Evolutionary conservation across 2,888 invertebrate species (phyloP).

Genomic region (Saturnia japonica): DNA sequence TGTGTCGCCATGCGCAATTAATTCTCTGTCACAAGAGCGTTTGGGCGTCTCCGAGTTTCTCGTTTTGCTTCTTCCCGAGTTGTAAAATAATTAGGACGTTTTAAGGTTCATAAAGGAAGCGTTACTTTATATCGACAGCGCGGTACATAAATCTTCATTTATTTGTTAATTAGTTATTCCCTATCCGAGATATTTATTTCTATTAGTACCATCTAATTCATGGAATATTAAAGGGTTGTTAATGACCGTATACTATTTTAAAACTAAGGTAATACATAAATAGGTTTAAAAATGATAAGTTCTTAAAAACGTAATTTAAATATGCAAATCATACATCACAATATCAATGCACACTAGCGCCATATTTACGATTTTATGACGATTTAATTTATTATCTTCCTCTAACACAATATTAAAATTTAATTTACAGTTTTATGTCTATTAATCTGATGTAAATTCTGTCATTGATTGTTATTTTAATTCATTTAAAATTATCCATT

Average conservation of each 20-base stretch:
- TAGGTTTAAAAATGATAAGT: neutral
- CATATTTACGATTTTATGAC: neutral
- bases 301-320: neutral
- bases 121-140: conserved; percentile 81
- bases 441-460: neutral
- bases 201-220: neutral
- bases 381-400: neutral
- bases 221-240: neutral
- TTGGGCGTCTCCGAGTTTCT: conserved; percentile 77
- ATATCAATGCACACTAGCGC: neutral
- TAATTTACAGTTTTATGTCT: neutral
- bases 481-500: neutral
- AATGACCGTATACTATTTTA: neutral
- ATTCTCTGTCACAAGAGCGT: conserved; percentile 81
- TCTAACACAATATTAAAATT: neutral
- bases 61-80: conserved; percentile 72
- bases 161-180: conserved; percentile 68
- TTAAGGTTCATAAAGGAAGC: conserved; percentile 81
- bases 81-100: conserved; percentile 82
- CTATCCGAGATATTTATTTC: conserved; percentile 40
- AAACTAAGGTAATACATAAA: neutral
- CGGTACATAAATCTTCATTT: conserved; percentile 80
- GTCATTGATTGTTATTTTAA: neutral
- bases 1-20: conserved; percentile 80
- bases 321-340: neutral